A percentile compares a stretch with the other conserved stretches of the same genome.
These are phyloP conservation scores for Trachymyrmex septentrionalis DNA, from an alignment of 1,140 invertebrate genomes.

Conservation along the genomic window DNA sequence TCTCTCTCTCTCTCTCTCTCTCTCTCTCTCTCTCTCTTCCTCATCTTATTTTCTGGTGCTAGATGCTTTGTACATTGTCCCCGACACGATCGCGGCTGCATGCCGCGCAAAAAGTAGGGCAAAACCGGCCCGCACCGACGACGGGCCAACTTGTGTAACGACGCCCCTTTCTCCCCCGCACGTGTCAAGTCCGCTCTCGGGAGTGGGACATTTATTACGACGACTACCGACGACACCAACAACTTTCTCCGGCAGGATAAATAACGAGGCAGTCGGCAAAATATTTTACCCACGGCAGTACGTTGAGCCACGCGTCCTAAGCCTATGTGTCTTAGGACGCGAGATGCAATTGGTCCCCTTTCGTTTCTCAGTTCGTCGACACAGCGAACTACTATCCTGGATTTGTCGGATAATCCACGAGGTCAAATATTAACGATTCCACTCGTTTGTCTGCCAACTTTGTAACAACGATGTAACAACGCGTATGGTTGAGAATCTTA, in stretches of 20 bases:
- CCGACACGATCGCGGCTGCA: slow-evolving; percentile 47
- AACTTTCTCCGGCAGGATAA: slow-evolving; percentile 66
- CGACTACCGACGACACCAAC: slow-evolving; percentile 59
- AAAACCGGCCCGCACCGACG: slow-evolving; percentile 33
- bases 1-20: not conserved
- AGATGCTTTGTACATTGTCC: slow-evolving; percentile 49
- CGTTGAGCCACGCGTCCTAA: slow-evolving; percentile 44
- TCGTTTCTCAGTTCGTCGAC: not conserved
- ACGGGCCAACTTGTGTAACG: slow-evolving; percentile 57
- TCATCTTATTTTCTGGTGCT: slow-evolving; percentile 38
- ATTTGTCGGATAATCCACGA: slow-evolving; percentile 59
- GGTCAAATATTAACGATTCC: slow-evolving; percentile 60
- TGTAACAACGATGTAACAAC: slow-evolving; percentile 18
- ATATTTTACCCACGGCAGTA: slow-evolving; percentile 52
- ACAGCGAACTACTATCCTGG: slow-evolving; percentile 48
- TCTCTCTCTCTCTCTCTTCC: not conserved
- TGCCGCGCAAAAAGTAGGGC: slow-evolving; percentile 56
- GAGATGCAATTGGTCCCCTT: slow-evolving; percentile 28
- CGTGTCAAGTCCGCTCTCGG: slow-evolving; percentile 43
- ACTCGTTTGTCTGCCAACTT: slow-evolving; percentile 7
- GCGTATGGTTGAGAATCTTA: not conserved
- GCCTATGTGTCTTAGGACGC: slow-evolving; percentile 47
- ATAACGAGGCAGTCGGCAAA: slow-evolving; percentile 62
- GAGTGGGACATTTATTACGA: slow-evolving; percentile 64
- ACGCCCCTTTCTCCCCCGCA: not conserved